Evolutionary conservation across 1,140 invertebrate species (phyloP).

Genomic region (Zaprionus vittiger): DNA sequence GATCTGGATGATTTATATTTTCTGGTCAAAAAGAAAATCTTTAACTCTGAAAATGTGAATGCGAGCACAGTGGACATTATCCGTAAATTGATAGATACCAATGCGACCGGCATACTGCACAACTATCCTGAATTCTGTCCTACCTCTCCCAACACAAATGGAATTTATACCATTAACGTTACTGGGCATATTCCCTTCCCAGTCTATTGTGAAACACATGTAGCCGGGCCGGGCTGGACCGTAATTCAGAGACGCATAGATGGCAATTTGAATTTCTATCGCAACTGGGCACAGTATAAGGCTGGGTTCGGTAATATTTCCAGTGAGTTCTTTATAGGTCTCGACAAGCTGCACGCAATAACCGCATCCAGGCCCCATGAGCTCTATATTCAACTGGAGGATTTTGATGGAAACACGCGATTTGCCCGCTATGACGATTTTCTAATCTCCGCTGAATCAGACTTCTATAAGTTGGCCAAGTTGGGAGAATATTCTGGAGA

Average conservation of each 20-base stretch:
- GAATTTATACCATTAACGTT: constrained; percentile 8
- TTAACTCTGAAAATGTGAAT: neutral
- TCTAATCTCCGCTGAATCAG: neutral
- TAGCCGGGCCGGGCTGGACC: constrained; percentile 13
- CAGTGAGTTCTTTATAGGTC: constrained; percentile 20
- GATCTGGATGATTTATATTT: neutral
- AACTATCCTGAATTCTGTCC: neutral
- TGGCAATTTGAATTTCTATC: constrained; percentile 11
- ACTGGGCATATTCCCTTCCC: neutral
- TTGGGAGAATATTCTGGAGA: constrained; percentile 19
- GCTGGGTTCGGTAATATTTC: constrained; percentile 17
- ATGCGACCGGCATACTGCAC: constrained; percentile 4
- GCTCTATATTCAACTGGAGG: constrained; percentile 12
- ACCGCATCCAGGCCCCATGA: constrained; percentile 4
- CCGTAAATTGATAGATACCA: neutral
- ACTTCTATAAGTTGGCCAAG: neutral
- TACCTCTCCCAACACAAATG: neutral
- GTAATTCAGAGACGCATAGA: neutral
- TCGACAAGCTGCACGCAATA: constrained; percentile 19
- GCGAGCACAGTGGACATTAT: neutral
- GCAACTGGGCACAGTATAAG: constrained; percentile 23
- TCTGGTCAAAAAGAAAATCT: neutral
- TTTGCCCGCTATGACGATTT: constrained; percentile 6
- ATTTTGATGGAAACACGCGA: neutral
- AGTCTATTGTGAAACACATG: neutral